Percentiles rank a stretch among this genome's conserved stretches.
These are phyloP conservation scores for Pterostichus niger DNA, from an alignment of 2,888 invertebrate genomes.

Conservation along the genomic window DNA sequence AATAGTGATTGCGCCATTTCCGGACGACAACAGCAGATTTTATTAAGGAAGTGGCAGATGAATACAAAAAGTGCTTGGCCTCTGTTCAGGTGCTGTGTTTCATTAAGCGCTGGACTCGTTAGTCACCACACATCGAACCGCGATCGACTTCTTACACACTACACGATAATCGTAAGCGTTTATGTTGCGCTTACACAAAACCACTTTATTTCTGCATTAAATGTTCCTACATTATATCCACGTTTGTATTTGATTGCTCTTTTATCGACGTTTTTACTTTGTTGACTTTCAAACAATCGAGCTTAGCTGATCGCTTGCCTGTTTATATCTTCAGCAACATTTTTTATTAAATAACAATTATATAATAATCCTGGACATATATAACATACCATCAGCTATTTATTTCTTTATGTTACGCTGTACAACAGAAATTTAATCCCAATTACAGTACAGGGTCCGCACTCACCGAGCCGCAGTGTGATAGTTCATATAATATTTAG, in stretches of 20 bases:
- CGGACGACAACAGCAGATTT: slow-evolving; percentile 73
- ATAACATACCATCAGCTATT: too few species aligned
- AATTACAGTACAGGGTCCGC: too few species aligned
- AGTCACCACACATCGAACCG: background rate
- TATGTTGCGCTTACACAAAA: slow-evolving; percentile 29
- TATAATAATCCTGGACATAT: too few species aligned
- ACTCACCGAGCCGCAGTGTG: too few species aligned
- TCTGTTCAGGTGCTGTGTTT: slow-evolving; percentile 38
- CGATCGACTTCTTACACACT: slow-evolving; percentile 1
- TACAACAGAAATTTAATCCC: too few species aligned
- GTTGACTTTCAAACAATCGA: too few species aligned
- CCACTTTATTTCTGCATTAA: slow-evolving; percentile 51
- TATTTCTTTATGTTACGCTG: too few species aligned
- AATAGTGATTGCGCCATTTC: slow-evolving; percentile 74
- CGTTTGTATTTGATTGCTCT: slow-evolving; percentile 30
- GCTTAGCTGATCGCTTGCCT: too few species aligned
- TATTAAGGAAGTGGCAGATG: slow-evolving; percentile 73
- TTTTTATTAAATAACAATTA: too few species aligned
- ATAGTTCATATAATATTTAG: too few species aligned
- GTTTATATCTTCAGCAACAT: too few species aligned
- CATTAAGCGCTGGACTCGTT: background rate
- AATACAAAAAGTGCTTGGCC: slow-evolving; percentile 70
- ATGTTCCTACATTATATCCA: slow-evolving; percentile 26
- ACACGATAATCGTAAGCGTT: slow-evolving; percentile 28
- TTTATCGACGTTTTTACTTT: slow-evolving; percentile 8